Conservation (phyloP, 2,113 vertebrate genomes). For the Microtus pennsylvanicus region DNA sequence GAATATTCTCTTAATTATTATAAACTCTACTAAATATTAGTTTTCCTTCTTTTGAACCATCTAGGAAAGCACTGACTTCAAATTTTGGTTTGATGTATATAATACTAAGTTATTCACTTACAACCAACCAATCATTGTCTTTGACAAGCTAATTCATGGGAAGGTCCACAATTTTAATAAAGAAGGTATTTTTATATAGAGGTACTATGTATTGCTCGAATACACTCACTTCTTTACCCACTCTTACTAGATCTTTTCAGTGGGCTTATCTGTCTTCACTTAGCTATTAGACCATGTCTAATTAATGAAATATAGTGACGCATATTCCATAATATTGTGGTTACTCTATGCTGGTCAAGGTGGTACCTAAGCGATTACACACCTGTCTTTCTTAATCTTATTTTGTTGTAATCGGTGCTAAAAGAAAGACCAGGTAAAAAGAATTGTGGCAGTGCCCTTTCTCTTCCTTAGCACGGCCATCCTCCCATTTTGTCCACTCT, state of each 20-base stretch:
- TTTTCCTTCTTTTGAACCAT: not conserved
- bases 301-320: not conserved
- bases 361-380: not conserved
- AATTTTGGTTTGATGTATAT: not conserved
- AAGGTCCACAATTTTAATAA: not conserved
- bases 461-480: not conserved
- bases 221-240: not conserved
- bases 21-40: not conserved
- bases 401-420: not conserved
- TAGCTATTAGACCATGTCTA: not conserved
- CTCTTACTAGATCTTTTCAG: not conserved
- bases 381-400: not conserved
- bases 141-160: not conserved
- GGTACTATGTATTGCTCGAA: not conserved
- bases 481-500: not conserved
- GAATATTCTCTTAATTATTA: conserved; percentile 15
- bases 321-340: not conserved
- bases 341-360: not conserved
- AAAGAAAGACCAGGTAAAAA: not conserved
- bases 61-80: not conserved
- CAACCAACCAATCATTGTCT: not conserved
- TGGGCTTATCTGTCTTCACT: not conserved
- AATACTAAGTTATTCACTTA: not conserved
- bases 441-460: not conserved
- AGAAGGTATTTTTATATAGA: conserved; percentile 10